A percentile compares a stretch with the other conserved stretches of the same genome.
Evolutionary conservation across 2,113 vertebrate genomes (phyloP).

Genomic region (Haemorhous mexicanus): DNA sequence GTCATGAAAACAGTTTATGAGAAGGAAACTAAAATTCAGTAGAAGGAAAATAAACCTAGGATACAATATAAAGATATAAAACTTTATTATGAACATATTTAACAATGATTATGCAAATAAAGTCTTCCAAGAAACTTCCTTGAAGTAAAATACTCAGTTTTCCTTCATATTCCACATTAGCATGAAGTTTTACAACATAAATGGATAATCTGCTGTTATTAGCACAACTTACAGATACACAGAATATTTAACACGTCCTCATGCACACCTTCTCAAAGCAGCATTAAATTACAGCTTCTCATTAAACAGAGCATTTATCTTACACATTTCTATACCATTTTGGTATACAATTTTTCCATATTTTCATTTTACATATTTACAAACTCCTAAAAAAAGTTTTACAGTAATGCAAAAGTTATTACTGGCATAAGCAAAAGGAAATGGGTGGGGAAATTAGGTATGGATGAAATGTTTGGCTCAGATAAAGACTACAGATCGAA

Average conservation of each 20-base stretch:
- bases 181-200: background rate
- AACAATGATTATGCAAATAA: constrained; percentile 39
- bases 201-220: background rate
- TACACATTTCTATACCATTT: constrained; percentile 48
- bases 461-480: background rate
- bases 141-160: constrained; percentile 32
- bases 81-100: constrained; percentile 60
- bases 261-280: constrained; percentile 47
- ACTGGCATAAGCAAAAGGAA: constrained; percentile 37
- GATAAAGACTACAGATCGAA: background rate
- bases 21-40: background rate
- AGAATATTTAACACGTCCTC: background rate
- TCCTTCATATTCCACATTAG: constrained; percentile 16
- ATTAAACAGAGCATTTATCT: constrained; percentile 41
- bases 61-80: constrained; percentile 46
- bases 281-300: constrained; percentile 39
- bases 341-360: constrained; percentile 23
- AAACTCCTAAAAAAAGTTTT: constrained; percentile 63
- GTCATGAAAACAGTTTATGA: background rate
- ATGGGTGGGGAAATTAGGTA: background rate
- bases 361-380: constrained; percentile 71
- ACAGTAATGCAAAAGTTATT: constrained; percentile 50
- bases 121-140: constrained; percentile 19
- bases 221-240: background rate
- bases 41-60: background rate